Conservation (phyloP, 2,113 vertebrate genomes). For the Podilymbus podiceps region DNA sequence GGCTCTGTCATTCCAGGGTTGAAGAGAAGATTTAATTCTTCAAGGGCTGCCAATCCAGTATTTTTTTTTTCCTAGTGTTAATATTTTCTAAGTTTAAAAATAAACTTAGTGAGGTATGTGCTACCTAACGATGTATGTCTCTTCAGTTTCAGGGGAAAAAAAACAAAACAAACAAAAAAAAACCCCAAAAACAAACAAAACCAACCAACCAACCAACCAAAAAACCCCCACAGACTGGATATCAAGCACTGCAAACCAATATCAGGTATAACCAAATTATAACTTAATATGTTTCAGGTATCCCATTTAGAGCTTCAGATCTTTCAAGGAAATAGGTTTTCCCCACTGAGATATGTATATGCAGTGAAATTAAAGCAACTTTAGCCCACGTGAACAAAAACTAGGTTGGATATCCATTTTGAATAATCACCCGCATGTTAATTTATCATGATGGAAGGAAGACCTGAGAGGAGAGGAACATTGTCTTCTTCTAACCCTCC, state of each 20-base stretch:
- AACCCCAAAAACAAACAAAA: background rate
- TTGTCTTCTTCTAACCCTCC: background rate
- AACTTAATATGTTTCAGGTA: conserved; percentile 34
- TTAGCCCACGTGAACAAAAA: conserved; percentile 46
- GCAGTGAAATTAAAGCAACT: conserved; percentile 33
- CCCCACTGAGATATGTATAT: conserved; percentile 49
- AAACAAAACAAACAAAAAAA: background rate
- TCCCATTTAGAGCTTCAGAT: conserved; percentile 43
- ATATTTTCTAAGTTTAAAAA: conserved; percentile 54
- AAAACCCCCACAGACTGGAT: background rate
- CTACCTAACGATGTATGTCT: conserved; percentile 26
- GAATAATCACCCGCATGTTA: conserved; percentile 55
- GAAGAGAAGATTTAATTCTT: conserved; percentile 47
- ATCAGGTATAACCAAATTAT: conserved; percentile 15
- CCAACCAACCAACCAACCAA: too few relatives aligned
- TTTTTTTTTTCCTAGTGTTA: conserved; percentile 25
- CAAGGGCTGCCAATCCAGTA: conserved; percentile 44
- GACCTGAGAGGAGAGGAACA: background rate
- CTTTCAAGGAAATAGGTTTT: conserved; percentile 52
- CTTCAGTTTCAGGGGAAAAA: background rate
- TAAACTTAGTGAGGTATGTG: conserved; percentile 53
- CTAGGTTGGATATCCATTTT: conserved; percentile 61
- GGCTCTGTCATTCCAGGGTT: conserved; percentile 13
- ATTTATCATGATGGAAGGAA: conserved; percentile 19
- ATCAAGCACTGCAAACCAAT: background rate